Conservation (phyloP, 2,113 vertebrate species). For the Sapajus apella region DNA sequence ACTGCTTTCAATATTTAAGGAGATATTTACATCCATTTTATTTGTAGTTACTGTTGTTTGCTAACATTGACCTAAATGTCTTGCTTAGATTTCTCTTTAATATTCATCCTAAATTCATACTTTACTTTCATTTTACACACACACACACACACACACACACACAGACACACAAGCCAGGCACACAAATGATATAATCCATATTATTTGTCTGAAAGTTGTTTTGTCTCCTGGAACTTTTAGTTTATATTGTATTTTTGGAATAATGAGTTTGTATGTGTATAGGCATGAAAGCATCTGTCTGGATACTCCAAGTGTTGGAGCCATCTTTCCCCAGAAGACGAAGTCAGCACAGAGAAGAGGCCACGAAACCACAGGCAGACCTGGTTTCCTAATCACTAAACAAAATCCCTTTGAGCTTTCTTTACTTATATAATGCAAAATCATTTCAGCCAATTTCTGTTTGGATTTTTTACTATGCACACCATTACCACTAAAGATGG, state of each 20-base stretch:
- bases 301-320: too few relatives aligned
- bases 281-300: not conserved
- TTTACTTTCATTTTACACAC: not conserved
- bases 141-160: not conserved
- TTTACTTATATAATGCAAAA: rapidly evolving
- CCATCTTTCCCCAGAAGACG: not conserved
- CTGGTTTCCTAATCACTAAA: not conserved
- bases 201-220: not conserved
- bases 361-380: not conserved
- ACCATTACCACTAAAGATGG: not conserved
- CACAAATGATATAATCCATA: not conserved
- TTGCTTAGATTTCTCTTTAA: not conserved
- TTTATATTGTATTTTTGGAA: not conserved
- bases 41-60: not conserved
- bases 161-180: not conserved
- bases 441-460: too few relatives aligned
- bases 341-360: not conserved
- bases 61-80: not conserved
- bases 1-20: not conserved
- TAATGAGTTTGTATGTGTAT: not conserved
- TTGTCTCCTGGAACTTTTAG: not conserved
- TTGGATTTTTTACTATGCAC: not conserved
- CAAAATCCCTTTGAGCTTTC: not conserved
- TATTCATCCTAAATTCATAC: not conserved
- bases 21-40: not conserved